A percentile compares a stretch with the other conserved stretches of the same genome.
phyloP scores from a whole-genome alignment of 2,888 invertebrate genomes.

The Balanococcus diminutus region DNA sequence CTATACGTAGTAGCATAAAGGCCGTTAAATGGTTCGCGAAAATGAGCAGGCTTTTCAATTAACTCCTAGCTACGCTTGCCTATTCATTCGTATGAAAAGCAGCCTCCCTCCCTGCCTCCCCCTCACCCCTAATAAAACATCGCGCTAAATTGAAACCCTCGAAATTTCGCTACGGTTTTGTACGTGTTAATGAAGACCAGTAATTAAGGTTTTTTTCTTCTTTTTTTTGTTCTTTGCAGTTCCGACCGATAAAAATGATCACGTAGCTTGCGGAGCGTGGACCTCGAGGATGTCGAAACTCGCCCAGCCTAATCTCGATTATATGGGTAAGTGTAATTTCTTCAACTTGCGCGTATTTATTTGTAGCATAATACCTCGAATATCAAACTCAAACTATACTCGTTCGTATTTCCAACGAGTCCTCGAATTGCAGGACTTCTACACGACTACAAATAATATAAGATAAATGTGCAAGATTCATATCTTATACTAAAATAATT shows the following conservation, averaged over 20 bases:
- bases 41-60: not conserved
- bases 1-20: not conserved
- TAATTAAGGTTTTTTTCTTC: slow-evolving; percentile 16
- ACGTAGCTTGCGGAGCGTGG: slow-evolving; percentile 76
- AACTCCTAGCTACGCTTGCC: not conserved
- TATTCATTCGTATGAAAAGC: not conserved
- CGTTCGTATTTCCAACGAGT: too few species aligned
- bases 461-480: too few species aligned
- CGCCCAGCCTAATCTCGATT: slow-evolving; percentile 94
- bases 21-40: not conserved
- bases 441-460: too few species aligned
- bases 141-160: not conserved
- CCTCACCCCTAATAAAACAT: not conserved
- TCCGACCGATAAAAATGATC: slow-evolving; percentile 55
- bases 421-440: too few species aligned
- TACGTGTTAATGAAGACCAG: not conserved
- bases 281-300: slow-evolving; percentile 88
- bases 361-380: not conserved
- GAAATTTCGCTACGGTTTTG: not conserved
- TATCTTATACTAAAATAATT: too few species aligned
- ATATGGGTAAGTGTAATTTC: slow-evolving; percentile 70
- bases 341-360: too few species aligned
- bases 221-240: slow-evolving; percentile 39
- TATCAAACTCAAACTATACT: too few species aligned
- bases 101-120: too few species aligned